Percentiles rank a stretch among this genome's conserved stretches.
Conservation (phyloP, 2,113 vertebrate genomes). For the Mormyrus lacerda region DNA sequence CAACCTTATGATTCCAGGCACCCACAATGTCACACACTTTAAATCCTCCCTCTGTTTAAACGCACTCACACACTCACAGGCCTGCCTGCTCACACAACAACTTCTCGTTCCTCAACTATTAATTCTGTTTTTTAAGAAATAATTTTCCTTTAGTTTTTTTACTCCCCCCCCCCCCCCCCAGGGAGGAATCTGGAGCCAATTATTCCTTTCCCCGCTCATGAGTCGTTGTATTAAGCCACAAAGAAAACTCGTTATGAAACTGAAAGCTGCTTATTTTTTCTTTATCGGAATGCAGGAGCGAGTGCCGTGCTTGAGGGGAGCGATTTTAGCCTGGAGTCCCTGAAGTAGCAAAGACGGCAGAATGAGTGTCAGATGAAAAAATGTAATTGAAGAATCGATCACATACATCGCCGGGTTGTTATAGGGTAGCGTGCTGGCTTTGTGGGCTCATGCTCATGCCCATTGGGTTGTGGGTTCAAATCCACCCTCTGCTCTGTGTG, state of each 20-base stretch:
- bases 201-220: constrained; percentile 42
- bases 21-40: not conserved
- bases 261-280: constrained; percentile 38
- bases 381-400: not conserved
- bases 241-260: constrained; percentile 43
- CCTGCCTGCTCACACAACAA: not conserved
- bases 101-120: not conserved
- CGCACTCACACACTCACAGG: not conserved
- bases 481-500: not conserved
- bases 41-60: not conserved
- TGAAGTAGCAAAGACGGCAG: constrained; percentile 38
- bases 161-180: constrained; percentile 46
- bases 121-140: constrained; percentile 27
- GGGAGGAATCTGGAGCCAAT: constrained; percentile 60
- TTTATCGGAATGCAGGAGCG: constrained; percentile 33
- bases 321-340: constrained; percentile 30
- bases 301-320: constrained; percentile 31
- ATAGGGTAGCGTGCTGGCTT: not conserved
- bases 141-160: constrained; percentile 43
- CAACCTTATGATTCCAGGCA: not conserved
- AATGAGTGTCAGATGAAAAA: not conserved
- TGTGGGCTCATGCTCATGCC: not conserved
- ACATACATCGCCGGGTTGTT: not conserved
- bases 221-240: constrained; percentile 31
- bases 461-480: not conserved